Percentiles rank a stretch among this genome's conserved stretches.
Conservation (phyloP, 2,888 invertebrate genomes). For the Drosophila neutralis region DNA sequence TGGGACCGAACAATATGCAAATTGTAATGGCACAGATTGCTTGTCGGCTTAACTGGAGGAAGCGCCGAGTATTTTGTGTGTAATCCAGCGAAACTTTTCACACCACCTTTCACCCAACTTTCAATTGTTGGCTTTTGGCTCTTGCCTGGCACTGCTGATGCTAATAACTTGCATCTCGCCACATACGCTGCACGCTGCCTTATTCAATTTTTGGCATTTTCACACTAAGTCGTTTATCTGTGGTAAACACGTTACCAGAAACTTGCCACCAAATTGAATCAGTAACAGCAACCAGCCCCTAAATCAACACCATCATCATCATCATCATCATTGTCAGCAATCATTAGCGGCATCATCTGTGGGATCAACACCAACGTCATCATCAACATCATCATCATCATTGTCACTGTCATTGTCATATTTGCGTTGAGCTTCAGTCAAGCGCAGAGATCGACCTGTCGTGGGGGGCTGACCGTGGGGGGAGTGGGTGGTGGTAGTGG, state of each 20-base stretch:
- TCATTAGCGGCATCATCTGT: slow-evolving; percentile 37
- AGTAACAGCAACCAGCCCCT: slow-evolving; percentile 49
- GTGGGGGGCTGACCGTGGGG: too few species aligned
- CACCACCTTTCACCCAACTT: slow-evolving; percentile 32
- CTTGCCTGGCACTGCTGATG: slow-evolving; percentile 41
- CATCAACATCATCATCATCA: slow-evolving; percentile 7
- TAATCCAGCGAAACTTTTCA: slow-evolving; percentile 27
- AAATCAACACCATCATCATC: slow-evolving; percentile 26
- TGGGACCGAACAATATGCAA: slow-evolving; percentile 65
- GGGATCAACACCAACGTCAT: slow-evolving; percentile 3
- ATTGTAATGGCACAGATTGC: slow-evolving; percentile 48
- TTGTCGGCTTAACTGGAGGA: slow-evolving; percentile 6
- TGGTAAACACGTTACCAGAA: slow-evolving; percentile 53
- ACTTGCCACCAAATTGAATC: slow-evolving; percentile 61
- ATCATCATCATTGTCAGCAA: slow-evolving; percentile 26
- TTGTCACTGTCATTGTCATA: slow-evolving; percentile 35
- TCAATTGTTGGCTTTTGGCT: slow-evolving; percentile 20
- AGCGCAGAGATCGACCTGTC: neutral
- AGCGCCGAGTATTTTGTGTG: slow-evolving; percentile 2
- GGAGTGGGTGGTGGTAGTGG: neutral
- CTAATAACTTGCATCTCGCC: slow-evolving; percentile 46
- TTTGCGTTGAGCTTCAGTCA: slow-evolving; percentile 48
- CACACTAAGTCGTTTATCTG: slow-evolving; percentile 77
- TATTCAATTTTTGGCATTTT: slow-evolving; percentile 66
- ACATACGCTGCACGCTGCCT: slow-evolving; percentile 37